Evolutionary conservation across 2,888 invertebrate species (phyloP).

Genomic region (Anthoptus insignis): DNA sequence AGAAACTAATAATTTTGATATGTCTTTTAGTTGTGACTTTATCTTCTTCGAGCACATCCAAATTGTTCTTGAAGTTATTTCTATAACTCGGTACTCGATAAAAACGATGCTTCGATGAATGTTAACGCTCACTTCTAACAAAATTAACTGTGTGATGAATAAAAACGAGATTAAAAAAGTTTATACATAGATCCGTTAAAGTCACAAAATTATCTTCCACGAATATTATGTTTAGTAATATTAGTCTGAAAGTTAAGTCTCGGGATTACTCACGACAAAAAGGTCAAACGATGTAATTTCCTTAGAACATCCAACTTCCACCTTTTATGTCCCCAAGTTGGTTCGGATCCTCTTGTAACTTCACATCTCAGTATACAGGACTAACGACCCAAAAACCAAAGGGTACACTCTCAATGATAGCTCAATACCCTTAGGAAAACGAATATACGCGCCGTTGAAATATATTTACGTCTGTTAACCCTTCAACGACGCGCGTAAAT

Average conservation of each 20-base stretch:
- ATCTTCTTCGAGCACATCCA: too few relatives aligned
- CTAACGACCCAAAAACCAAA: constrained; percentile 26
- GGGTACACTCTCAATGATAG: constrained; percentile 29
- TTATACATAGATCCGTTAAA: not conserved
- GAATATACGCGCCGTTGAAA: constrained; percentile 31
- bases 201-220: not conserved
- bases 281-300: constrained; percentile 12
- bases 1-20: too few relatives aligned
- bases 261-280: constrained; percentile 8
- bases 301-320: constrained; percentile 5
- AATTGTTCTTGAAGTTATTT: too few relatives aligned
- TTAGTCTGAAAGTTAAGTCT: not conserved
- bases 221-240: constrained; percentile 2
- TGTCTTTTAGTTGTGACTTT: too few relatives aligned
- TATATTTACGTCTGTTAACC: constrained; percentile 37
- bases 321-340: constrained; percentile 5
- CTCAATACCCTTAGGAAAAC: constrained; percentile 25
- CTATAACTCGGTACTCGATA: too few relatives aligned
- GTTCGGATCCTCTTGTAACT: not conserved
- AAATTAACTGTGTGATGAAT: too few relatives aligned
- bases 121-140: too few relatives aligned
- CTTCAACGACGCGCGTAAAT: constrained; percentile 35
- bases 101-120: too few relatives aligned
- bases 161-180: not conserved
- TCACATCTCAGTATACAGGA: constrained; percentile 4